Percentiles rank a stretch among this genome's conserved stretches.
phyloP scores from a whole-genome alignment of 2,113 vertebrate species.

The Cnemophilus loriae region DNA sequence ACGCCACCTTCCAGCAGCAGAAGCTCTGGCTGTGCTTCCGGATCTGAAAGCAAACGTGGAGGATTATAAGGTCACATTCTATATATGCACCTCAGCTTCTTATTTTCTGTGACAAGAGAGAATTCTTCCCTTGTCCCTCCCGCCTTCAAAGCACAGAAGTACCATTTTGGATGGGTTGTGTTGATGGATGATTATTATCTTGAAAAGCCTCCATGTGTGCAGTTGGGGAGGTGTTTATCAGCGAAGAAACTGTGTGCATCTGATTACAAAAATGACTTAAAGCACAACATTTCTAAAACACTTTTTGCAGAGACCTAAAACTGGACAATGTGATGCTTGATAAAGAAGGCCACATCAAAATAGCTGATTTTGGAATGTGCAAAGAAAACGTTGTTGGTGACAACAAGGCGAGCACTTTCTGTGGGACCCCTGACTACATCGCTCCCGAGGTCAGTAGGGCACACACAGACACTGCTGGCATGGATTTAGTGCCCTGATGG shows the following conservation, averaged over 20 bases:
- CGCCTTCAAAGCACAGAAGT: neutral
- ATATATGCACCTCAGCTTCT: neutral
- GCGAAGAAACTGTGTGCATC: neutral
- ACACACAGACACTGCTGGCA: neutral
- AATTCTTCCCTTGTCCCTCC: neutral
- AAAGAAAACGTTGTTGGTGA: slow-evolving; percentile 92
- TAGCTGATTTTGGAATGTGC: slow-evolving; percentile 98
- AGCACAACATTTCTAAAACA: neutral
- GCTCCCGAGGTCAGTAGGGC: slow-evolving; percentile 79
- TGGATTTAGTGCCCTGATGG: neutral
- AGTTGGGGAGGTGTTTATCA: neutral
- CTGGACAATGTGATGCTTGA: slow-evolving; percentile 98
- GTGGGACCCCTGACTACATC: slow-evolving; percentile 96
- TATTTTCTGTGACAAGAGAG: neutral
- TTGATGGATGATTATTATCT: neutral
- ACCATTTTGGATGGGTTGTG: neutral
- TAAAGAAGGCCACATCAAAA: slow-evolving; percentile 91
- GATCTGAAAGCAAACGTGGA: neutral
- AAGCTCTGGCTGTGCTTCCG: neutral
- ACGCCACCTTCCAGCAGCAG: neutral
- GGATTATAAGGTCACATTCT: neutral
- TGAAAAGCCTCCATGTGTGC: neutral
- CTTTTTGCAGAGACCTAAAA: slow-evolving; percentile 87
- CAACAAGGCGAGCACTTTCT: slow-evolving; percentile 92
- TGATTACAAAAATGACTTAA: neutral